Conservation (phyloP, 1,140 invertebrate species). For the Limonius californicus region DNA sequence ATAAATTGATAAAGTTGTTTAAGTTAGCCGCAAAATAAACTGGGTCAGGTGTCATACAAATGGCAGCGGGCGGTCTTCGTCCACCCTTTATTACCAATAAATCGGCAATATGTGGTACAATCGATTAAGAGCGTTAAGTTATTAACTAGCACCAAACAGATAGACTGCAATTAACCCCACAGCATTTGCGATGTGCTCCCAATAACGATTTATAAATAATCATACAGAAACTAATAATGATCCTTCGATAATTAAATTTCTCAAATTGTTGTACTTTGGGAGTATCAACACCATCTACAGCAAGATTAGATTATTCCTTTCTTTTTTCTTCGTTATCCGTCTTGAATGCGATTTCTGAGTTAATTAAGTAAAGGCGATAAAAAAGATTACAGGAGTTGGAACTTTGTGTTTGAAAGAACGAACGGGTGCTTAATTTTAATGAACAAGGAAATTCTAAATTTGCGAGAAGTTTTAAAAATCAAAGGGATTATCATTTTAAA, state of each 20-base stretch:
- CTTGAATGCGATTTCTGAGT: constrained; percentile 13
- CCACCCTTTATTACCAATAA: too few relatives aligned
- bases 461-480: constrained; percentile 11
- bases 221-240: constrained; percentile 14
- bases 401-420: constrained; percentile 13
- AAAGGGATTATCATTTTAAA: constrained; percentile 12
- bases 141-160: too few relatives aligned
- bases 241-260: neutral
- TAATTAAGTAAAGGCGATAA: constrained; percentile 15
- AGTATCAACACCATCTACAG: constrained; percentile 12
- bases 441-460: constrained; percentile 15
- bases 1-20: too few relatives aligned
- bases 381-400: constrained; percentile 14
- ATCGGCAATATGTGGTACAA: too few relatives aligned
- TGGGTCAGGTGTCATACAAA: too few relatives aligned
- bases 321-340: constrained; percentile 14
- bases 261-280: constrained; percentile 7
- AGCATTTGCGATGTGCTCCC: too few relatives aligned
- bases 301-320: constrained; percentile 13
- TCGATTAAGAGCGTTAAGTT: too few relatives aligned
- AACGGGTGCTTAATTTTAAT: constrained; percentile 14
- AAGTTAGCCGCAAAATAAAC: too few relatives aligned
- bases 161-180: too few relatives aligned
- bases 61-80: too few relatives aligned
- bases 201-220: too few relatives aligned